phyloP scores from a whole-genome alignment of 2,113 vertebrate genomes.

The Tiliqua scincoides region DNA sequence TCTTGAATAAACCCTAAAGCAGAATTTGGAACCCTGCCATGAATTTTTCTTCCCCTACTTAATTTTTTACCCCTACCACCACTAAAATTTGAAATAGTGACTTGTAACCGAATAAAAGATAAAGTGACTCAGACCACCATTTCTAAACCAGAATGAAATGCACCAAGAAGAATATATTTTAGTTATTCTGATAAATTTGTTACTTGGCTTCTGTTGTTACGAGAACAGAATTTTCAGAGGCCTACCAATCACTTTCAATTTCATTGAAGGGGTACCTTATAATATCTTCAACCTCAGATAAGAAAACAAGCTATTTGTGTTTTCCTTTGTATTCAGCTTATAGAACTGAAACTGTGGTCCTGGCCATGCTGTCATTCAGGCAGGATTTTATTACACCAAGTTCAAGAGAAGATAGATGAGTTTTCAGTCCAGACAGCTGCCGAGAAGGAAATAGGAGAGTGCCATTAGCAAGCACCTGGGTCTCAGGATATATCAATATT shows the following conservation, averaged over 20 bases:
- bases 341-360: not conserved
- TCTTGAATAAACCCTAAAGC: not conserved
- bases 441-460: conserved; percentile 23
- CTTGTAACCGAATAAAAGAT: not conserved
- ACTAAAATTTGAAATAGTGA: not conserved
- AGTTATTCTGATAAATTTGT: not conserved
- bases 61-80: not conserved
- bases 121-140: not conserved
- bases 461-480: conserved; percentile 33
- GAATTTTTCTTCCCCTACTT: not conserved
- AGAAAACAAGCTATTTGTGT: not conserved
- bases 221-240: not conserved
- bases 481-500: conserved; percentile 36
- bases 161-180: conserved; percentile 4
- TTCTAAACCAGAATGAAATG: conserved; percentile 7
- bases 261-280: not conserved
- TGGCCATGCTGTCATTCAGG: not conserved
- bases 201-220: not conserved
- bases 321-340: conserved; percentile 2
- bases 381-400: conserved; percentile 21
- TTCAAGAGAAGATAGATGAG: conserved; percentile 31
- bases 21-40: not conserved
- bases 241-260: not conserved
- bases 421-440: conserved; percentile 18
- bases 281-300: not conserved